Conservation (phyloP, 2,113 vertebrate genomes). For the Equus przewalskii region DNA sequence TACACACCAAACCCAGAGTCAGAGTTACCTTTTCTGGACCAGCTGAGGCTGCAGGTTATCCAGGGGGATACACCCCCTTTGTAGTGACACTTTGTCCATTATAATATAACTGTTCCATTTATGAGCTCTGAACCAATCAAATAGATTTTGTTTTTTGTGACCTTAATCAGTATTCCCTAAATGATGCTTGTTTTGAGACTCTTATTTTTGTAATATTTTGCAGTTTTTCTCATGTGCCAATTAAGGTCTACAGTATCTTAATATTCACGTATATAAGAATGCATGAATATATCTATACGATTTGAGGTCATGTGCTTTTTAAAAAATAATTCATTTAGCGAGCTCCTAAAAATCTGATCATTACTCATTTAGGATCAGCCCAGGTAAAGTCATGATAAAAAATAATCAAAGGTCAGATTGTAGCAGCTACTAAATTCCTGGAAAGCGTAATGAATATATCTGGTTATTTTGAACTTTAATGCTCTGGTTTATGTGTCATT, state of each 20-base stretch:
- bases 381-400: conserved; percentile 33
- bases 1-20: background rate
- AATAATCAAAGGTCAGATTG: conserved; percentile 40
- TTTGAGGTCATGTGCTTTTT: conserved; percentile 48
- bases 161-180: background rate
- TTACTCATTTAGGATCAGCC: conserved; percentile 52
- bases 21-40: background rate
- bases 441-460: background rate
- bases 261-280: background rate
- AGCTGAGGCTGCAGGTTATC: background rate
- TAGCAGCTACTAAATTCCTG: conserved; percentile 47
- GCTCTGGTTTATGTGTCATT: background rate
- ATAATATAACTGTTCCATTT: background rate
- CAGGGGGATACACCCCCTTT: background rate
- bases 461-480: conserved; percentile 61
- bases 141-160: background rate
- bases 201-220: conserved; percentile 13
- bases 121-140: background rate
- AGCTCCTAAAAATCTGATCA: conserved; percentile 57
- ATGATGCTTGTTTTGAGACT: background rate
- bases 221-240: background rate
- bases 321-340: conserved; percentile 68
- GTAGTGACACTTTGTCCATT: background rate
- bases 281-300: background rate
- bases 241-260: background rate